A percentile compares a stretch with the other conserved stretches of the same genome.
Evolutionary conservation across 2,888 invertebrate species (phyloP).

Genomic region (Galeruca laticollis): DNA sequence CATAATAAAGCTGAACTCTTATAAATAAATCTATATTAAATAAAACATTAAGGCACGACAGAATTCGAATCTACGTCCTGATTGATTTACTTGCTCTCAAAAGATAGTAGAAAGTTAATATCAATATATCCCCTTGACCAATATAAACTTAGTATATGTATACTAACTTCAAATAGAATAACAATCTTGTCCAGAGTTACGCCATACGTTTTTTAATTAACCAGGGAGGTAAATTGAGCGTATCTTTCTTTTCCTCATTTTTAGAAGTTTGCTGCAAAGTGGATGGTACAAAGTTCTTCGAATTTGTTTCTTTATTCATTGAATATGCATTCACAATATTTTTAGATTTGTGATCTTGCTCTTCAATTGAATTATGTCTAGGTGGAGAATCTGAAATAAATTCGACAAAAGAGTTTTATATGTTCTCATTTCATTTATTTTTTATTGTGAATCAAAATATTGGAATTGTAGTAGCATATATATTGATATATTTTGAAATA

Average conservation of each 20-base stretch:
- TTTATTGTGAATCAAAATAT: not conserved
- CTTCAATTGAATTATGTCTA: slow-evolving; percentile 6
- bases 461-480: no score
- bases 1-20: no score
- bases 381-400: slow-evolving; percentile 38
- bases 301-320: not conserved
- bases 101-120: no score
- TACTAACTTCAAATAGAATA: not conserved
- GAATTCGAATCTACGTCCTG: no score
- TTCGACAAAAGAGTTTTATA: not conserved
- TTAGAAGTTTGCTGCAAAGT: not conserved
- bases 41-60: no score
- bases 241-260: slow-evolving; percentile 10
- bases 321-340: not conserved
- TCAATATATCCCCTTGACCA: no score
- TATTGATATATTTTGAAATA: no score
- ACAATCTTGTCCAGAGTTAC: slow-evolving; percentile 4
- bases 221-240: slow-evolving; percentile 35
- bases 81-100: no score
- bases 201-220: slow-evolving; percentile 28
- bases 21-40: no score
- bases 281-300: not conserved
- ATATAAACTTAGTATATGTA: not conserved
- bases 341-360: not conserved
- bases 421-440: not conserved